Evolutionary conservation across 2,888 invertebrate genomes (phyloP).

Genomic region (Macrophya annulata): DNA sequence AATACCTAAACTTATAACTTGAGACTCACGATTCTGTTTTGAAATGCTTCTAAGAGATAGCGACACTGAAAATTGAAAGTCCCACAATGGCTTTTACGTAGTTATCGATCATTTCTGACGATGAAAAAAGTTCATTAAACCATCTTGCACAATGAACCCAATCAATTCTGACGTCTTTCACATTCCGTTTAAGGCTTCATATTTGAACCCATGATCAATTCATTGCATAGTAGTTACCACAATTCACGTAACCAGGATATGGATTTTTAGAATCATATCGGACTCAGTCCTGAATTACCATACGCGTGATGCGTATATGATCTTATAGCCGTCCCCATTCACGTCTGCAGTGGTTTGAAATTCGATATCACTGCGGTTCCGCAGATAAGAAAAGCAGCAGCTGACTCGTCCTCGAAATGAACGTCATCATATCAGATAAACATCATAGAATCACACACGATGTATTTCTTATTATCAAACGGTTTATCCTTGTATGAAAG

Average conservation of each 20-base stretch:
- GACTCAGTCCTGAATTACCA: too few species aligned
- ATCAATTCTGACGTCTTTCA: neutral
- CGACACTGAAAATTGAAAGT: neutral
- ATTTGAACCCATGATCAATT: neutral
- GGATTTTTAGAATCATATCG: neutral
- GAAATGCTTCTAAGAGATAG: neutral
- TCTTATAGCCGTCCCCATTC: neutral
- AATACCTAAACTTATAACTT: neutral
- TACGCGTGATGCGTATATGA: neutral
- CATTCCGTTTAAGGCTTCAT: neutral
- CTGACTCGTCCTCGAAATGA: neutral
- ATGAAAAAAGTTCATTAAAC: neutral
- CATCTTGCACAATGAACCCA: neutral
- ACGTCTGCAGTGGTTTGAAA: neutral
- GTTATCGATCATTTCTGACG: neutral
- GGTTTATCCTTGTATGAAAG: neutral
- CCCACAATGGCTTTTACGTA: neutral
- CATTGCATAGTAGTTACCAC: neutral
- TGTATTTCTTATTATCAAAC: neutral
- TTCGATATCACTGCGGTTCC: neutral
- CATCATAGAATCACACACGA: neutral
- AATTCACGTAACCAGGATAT: neutral
- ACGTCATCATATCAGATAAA: neutral
- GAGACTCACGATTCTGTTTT: neutral
- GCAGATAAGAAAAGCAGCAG: neutral